Conservation (phyloP, 2,888 invertebrate genomes). For the Sesamia inferens region DNA sequence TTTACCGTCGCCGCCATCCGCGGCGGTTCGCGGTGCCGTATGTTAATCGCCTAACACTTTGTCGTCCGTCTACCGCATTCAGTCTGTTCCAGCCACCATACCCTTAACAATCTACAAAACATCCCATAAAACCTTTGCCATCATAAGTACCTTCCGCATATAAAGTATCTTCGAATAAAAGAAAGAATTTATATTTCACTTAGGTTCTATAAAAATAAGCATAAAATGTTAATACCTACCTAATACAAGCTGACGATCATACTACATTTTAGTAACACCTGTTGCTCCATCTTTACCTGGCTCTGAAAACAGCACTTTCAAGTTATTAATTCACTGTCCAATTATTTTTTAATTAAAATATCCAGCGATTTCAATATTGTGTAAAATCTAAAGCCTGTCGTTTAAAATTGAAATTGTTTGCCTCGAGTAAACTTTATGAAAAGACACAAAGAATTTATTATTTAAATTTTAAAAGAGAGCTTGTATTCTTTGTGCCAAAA, state of each 20-base stretch:
- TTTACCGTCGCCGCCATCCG: too few species aligned
- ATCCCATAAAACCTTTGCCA: background rate
- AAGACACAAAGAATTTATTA: background rate
- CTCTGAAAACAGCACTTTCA: background rate
- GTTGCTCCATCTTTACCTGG: background rate
- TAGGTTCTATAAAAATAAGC: background rate
- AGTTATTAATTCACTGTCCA: background rate
- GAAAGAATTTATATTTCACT: background rate
- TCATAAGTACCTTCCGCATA: background rate
- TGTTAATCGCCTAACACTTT: too few species aligned
- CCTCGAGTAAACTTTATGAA: background rate
- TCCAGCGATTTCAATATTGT: background rate
- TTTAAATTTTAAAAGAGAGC: background rate
- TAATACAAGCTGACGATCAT: background rate
- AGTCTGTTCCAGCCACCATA: background rate
- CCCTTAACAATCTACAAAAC: too few species aligned
- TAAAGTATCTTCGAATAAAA: background rate
- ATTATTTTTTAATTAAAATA: constrained; percentile 16
- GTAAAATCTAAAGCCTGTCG: background rate
- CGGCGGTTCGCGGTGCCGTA: too few species aligned
- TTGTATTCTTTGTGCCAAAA: background rate
- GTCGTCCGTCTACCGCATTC: background rate
- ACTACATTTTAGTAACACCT: background rate
- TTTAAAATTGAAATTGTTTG: constrained; percentile 12
- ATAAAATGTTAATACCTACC: background rate